Evolutionary conservation across 2,113 vertebrate species (phyloP).

Genomic region (Trematomus loennbergii): DNA sequence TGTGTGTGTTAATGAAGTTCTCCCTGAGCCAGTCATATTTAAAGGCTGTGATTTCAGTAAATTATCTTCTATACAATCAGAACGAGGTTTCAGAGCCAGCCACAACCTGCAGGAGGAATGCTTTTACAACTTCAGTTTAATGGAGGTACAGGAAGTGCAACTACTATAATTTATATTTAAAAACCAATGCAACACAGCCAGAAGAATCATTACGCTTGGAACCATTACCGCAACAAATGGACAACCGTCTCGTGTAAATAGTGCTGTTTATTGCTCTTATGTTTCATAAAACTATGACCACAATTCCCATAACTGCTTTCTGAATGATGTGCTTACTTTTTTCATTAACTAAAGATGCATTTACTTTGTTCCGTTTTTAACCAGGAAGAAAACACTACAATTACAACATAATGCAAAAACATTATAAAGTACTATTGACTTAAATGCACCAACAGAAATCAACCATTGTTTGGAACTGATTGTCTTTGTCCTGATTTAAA

Average conservation of each 20-base stretch:
- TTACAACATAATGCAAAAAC: neutral
- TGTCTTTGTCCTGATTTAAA: too few species aligned
- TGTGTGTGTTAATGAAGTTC: slow-evolving; percentile 53
- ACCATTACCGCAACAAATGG: neutral
- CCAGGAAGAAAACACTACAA: neutral
- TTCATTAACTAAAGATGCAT: neutral
- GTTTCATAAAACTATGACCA: neutral
- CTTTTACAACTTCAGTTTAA: slow-evolving; percentile 20
- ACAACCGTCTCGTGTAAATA: neutral
- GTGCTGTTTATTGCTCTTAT: neutral
- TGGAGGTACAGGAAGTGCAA: slow-evolving; percentile 18
- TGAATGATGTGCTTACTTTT: neutral
- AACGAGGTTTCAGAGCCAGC: slow-evolving; percentile 30
- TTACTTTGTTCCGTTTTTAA: neutral
- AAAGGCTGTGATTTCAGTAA: slow-evolving; percentile 36
- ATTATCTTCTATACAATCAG: slow-evolving; percentile 36
- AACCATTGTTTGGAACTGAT: neutral
- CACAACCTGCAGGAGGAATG: slow-evolving; percentile 38
- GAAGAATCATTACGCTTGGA: neutral
- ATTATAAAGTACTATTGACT: neutral
- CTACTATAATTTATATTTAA: neutral
- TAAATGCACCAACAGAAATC: neutral
- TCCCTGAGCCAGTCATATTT: slow-evolving; percentile 50
- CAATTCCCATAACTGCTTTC: neutral
- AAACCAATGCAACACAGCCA: neutral